Evolutionary conservation across 2,888 invertebrate species (phyloP), one percentile per base, ranked within the genome.

Genomic region (Bombyx huttoni): DNA sequence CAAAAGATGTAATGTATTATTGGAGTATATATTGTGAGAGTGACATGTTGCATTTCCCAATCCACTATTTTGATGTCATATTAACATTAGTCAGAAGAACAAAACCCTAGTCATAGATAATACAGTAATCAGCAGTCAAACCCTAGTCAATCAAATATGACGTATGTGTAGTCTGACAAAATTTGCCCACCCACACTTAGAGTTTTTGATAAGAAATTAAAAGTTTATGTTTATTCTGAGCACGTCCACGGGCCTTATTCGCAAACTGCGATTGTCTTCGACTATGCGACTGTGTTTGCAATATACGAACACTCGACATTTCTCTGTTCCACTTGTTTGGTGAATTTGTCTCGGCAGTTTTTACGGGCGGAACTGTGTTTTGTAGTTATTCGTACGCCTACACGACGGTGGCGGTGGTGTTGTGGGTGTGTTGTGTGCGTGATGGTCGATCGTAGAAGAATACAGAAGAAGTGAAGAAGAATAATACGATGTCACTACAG

Each of bases 381-480:
- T 80, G 78, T 75, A 81, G 76, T 78, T 75, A 76, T 74, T 75
- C 67, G 64, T 69, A 73, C 80, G 78, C 79, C 80, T 73, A 79
- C 75, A 62, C 57, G 68, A 63, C 61, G 58, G 63, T 62, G 56
- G 56, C 63, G 65, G 65, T 63, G 60, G 62, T 68, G 64, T 62
- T 72, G 67, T 67, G 60, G 59, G 59, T 58, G 61, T 64, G 66
- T 64, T 63, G 58, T 60, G 65, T 51, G 24, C 70, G 80, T 75
- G 71, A 81, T 83, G 81, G 63, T 78, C 65, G 59, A 63, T 54
- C 58, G 60, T 61, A 62, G 55, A 62, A 47, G 45, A 45, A 70
- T 68, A 56, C 75, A 75, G 69, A 40, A 40, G 40, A 40, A 40
- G 40, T 40, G 40, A 10, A 7, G 24, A 24, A 24, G 24, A 24